Conservation (phyloP, 2,888 invertebrate species). For the Lochmaea crataegi region DNA sequence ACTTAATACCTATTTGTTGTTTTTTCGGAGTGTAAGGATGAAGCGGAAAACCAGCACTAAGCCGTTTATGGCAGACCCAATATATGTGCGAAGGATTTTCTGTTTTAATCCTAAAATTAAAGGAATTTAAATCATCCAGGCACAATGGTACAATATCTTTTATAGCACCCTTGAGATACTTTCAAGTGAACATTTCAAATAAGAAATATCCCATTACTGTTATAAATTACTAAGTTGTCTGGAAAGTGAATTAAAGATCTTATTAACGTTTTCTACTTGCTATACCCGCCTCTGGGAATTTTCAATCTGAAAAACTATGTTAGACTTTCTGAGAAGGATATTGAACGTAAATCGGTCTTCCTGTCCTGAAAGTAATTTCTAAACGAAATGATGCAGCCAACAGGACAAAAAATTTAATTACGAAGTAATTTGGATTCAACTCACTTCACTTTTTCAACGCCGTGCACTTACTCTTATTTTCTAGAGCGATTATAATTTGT, state of each 20-base stretch:
- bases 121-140: neutral
- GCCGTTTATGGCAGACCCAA: neutral
- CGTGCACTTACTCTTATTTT: neutral
- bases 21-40: too few relatives aligned
- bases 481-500: neutral
- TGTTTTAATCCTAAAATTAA: neutral
- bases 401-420: neutral
- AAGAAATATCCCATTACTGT: conserved; percentile 7
- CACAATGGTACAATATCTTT: neutral
- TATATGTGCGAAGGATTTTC: neutral
- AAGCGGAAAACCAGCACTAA: too few relatives aligned
- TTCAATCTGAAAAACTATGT: conserved; percentile 6
- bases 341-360: neutral
- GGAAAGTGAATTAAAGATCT: conserved; percentile 8
- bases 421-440: neutral
- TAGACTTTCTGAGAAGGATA: conserved; percentile 6
- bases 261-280: conserved; percentile 4
- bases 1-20: too few relatives aligned
- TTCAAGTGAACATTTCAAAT: conserved; percentile 8
- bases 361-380: neutral
- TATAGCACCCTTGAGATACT: neutral
- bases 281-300: neutral
- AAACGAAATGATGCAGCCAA: neutral
- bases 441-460: neutral
- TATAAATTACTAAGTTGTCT: conserved; percentile 14